A percentile compares a stretch with the other conserved stretches of the same genome.
Evolutionary conservation across 2,797 vertebrate species (phyloP).

Genomic region (Stomatorhinus walkeri): DNA sequence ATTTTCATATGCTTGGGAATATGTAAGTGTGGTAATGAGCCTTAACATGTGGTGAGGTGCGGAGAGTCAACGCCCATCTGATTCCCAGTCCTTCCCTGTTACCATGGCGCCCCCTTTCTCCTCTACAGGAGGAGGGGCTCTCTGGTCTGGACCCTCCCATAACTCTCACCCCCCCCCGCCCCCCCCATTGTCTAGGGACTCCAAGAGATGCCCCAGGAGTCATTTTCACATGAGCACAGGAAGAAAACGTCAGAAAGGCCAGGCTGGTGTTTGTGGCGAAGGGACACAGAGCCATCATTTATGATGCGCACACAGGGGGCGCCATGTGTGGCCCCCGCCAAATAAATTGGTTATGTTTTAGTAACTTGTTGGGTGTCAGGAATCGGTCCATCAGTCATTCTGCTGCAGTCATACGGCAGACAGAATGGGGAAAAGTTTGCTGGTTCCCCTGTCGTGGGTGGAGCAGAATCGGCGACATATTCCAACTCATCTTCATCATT

Average conservation of each 20-base stretch:
- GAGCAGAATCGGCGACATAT: not conserved
- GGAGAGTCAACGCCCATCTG: not conserved
- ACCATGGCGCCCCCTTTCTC: not conserved
- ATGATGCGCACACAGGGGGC: not conserved
- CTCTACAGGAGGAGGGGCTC: not conserved
- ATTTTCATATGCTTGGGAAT: not conserved
- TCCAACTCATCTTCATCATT: not conserved
- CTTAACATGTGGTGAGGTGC: not conserved
- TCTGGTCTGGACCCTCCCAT: not conserved
- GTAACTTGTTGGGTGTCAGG: slow-evolving; percentile 22
- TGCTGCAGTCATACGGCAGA: not conserved
- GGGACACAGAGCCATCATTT: slow-evolving; percentile 6
- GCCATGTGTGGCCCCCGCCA: not conserved
- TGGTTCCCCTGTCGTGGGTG: not conserved
- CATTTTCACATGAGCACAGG: slow-evolving; percentile 10
- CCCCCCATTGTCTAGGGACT: not conserved
- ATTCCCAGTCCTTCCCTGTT: not conserved
- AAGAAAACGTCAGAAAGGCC: not conserved
- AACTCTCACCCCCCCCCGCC: not conserved
- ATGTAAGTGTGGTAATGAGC: not conserved
- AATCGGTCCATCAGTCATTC: slow-evolving; percentile 25
- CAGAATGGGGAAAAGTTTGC: not conserved
- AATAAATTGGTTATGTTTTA: slow-evolving; percentile 22
- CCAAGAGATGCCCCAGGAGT: slow-evolving; percentile 22
- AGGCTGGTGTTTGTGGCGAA: not conserved